Evolutionary conservation across 2,113 vertebrate genomes (phyloP), one percentile per base, ranked within the genome.

Genomic region (Onychostoma macrolepis): DNA sequence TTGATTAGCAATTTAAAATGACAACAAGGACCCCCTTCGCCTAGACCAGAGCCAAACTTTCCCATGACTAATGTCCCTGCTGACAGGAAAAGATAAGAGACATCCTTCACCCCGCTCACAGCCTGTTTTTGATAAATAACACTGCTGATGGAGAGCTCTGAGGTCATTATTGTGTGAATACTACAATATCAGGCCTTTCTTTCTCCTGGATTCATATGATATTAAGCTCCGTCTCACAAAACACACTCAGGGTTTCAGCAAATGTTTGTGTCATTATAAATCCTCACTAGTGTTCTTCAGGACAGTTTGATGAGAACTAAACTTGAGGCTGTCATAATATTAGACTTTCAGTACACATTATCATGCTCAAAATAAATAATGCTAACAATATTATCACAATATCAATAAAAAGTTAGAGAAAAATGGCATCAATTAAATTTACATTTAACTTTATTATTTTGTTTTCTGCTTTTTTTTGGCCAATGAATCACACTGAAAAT

Each of bases 1-100:
- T 98, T 99, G 97, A 99, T 99, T 97, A 96, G 96, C 96, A 97
- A 97, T 98, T 98, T 96, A 95, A 96, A 96, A 95, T 97, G 95
- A 97, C 96, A 96, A 96, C 94, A 94, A 95, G 87, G 86, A 96
- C 94, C 93, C 94, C 94, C 95, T 94, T 95, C 95, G 96, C 97
- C 88, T 94, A 96, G 95, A 96, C 96, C 96, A 93, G 95, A 96
- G 94, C 95, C 95, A 95, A 97, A 97, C 95, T 97, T 97, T 96
- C 95, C 94, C 90, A 95, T 97, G 97, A 98, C 93, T 96, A 97
- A 97, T 97, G 96, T 94, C 95, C 96, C 94, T 92, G 91, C 96
- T 97, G 97, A 97, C 96, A 96, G 96, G 96, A 95, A 96, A 96
- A 95, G 96, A 98, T 97, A 97, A 97, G 96, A 95, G 95, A 95